Conservation (phyloP, 2,797 vertebrate genomes). For the Cephalopachus bancanus region DNA sequence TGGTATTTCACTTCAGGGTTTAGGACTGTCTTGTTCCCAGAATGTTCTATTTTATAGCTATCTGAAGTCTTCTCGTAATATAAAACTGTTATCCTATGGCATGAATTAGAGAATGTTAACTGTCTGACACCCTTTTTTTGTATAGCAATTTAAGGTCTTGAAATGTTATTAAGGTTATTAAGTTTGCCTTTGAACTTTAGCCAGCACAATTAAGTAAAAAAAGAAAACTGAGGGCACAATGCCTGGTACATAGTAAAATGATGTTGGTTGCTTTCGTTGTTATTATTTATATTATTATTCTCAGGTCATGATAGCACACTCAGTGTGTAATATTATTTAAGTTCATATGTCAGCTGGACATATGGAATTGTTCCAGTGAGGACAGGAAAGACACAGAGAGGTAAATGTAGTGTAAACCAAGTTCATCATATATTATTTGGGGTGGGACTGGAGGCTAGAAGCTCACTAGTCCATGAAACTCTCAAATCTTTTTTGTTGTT, state of each 20-base stretch:
- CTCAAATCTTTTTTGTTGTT: background rate
- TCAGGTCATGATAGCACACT: background rate
- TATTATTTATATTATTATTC: slow-evolving; percentile 46
- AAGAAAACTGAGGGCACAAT: slow-evolving; percentile 23
- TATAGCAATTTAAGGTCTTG: slow-evolving; percentile 5
- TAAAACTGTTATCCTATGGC: slow-evolving; percentile 44
- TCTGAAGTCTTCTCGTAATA: slow-evolving; percentile 34
- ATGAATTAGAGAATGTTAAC: slow-evolving; percentile 41
- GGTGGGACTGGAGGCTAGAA: background rate
- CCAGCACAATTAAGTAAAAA: slow-evolving; percentile 68
- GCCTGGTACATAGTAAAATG: slow-evolving; percentile 33
- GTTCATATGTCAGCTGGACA: background rate
- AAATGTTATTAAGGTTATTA: slow-evolving; percentile 28
- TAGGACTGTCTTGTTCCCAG: slow-evolving; percentile 57
- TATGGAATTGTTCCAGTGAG: background rate
- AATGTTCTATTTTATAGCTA: slow-evolving; percentile 60
- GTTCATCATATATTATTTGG: background rate
- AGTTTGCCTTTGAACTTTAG: slow-evolving; percentile 70
- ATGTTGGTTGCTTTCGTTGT: slow-evolving; percentile 16
- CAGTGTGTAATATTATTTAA: slow-evolving; percentile 29
- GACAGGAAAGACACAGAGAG: background rate
- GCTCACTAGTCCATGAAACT: background rate
- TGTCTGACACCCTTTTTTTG: slow-evolving; percentile 19
- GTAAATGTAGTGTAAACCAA: background rate
- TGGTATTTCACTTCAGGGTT: slow-evolving; percentile 38